Conservation (phyloP, 2,888 invertebrate species). For the Phlogophora meticulosa region DNA sequence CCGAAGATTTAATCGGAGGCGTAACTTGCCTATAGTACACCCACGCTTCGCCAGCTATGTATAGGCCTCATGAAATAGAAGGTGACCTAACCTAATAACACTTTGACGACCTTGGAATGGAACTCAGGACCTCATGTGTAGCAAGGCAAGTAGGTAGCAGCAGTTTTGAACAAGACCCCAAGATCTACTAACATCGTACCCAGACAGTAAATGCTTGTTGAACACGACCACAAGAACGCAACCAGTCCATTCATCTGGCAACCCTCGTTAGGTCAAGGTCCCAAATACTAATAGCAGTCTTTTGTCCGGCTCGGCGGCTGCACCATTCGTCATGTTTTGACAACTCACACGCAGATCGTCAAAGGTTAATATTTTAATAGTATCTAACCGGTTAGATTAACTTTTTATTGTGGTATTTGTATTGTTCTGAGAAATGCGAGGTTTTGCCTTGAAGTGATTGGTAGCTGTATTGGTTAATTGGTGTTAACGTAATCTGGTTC, state of each 20-base stretch:
- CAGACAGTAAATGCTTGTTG: conserved; percentile 8
- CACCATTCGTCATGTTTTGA: conserved; percentile 67
- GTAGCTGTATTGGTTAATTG: conserved; percentile 18
- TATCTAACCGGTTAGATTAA: conserved; percentile 46
- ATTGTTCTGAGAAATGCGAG: conserved; percentile 54
- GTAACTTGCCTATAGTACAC: too few species aligned
- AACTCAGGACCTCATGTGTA: too few species aligned
- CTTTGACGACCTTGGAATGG: too few species aligned
- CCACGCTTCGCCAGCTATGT: too few species aligned
- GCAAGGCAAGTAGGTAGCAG: too few species aligned
- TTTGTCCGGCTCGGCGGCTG: conserved; percentile 63
- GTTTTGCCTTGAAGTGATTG: conserved; percentile 41
- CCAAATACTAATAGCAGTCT: conserved; percentile 44
- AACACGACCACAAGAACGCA: conserved; percentile 34
- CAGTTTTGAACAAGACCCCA: too few species aligned
- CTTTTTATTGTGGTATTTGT: conserved; percentile 46
- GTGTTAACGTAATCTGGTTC: conserved; percentile 1
- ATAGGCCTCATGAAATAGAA: too few species aligned
- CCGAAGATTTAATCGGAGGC: too few species aligned
- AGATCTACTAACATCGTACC: conserved; percentile 12
- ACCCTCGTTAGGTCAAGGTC: conserved; percentile 59
- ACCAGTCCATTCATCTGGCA: conserved; percentile 44
- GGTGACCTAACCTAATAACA: too few species aligned
- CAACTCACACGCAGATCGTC: conserved; percentile 57
- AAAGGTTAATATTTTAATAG: conserved; percentile 63